Evolutionary conservation across 2,113 vertebrate species (phyloP), one percentile per base, ranked within the genome.

Genomic region (Grallaria varia): DNA sequence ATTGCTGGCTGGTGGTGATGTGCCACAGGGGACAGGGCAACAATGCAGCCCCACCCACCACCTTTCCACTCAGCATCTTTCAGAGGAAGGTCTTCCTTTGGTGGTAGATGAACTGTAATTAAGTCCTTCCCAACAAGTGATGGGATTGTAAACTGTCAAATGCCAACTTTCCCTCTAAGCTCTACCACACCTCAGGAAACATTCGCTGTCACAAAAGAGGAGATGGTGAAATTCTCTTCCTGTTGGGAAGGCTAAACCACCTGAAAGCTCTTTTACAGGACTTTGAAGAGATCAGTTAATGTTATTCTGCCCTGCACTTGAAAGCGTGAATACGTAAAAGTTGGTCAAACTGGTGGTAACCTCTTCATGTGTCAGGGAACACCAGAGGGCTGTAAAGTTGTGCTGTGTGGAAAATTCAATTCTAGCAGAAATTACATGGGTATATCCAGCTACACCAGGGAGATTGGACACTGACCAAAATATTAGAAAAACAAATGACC

Each of bases 381-480:
- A 97, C 75, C 84, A 79, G 92, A 96, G 90, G 90, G 71, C 93
- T 97, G 94, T 97, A 96, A 98, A 97, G 90, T 91, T 96, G 66
- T 81, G 21, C 81, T 77, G 81, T 91, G 90, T 97, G 95, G 96
- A 98, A 98, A 98, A 97, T 97, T 97, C 71, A 98, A 49, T 97
- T 97, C n/a, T 63, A 93, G 93, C 89, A 97, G 95, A 96, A 98
- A 97, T 97, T 96, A 95, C 52, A 94, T 55, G 45, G 93, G 63
- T 97, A 94, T 91, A 96, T 96, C 94, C 97, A 97, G 92, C 88
- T 97, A 91, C 75, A 90, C 19, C 14, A 93, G 94, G 59, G 49
- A 80, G 97, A 90, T 75, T 97, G 96, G 97, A 97, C 68, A 96
- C 79, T 86, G 77, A 97, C 85, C 97, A 97, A 95, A 97, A 90